phyloP scores from a whole-genome alignment of 2,888 invertebrate species.

The Diabrotica balteata region DNA sequence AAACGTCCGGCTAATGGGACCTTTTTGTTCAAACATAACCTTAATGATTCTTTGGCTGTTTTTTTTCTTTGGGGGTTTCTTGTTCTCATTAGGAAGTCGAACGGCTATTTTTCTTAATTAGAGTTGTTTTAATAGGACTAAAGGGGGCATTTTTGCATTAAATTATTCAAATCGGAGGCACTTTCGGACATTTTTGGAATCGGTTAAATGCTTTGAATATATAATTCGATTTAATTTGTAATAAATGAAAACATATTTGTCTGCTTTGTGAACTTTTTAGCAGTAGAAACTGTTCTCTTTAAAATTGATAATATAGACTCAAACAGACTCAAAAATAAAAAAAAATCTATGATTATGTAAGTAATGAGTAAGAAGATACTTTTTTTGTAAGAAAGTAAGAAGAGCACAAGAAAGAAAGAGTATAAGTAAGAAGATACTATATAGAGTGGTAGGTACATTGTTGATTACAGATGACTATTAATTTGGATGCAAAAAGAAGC shows the following conservation, averaged over 20 bases:
- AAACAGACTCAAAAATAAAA: too few species aligned
- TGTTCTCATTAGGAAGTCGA: slow-evolving; percentile 33
- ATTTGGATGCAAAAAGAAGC: too few species aligned
- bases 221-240: slow-evolving; percentile 9
- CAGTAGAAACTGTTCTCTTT: too few species aligned
- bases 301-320: too few species aligned
- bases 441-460: too few species aligned
- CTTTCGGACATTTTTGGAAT: slow-evolving; percentile 28
- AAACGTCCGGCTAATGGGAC: slow-evolving; percentile 59
- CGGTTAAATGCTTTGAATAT: slow-evolving; percentile 5
- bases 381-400: too few species aligned
- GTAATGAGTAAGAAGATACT: too few species aligned
- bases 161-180: slow-evolving; percentile 30
- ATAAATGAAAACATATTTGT: slow-evolving; percentile 20
- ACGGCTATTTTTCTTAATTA: slow-evolving; percentile 36
- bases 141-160: slow-evolving; percentile 30
- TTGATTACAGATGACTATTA: too few species aligned
- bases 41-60: slow-evolving; percentile 54
- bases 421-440: too few species aligned
- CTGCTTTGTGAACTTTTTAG: background rate
- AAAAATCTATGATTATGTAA: too few species aligned
- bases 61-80: slow-evolving; percentile 39
- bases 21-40: slow-evolving; percentile 59
- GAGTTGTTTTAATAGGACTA: slow-evolving; percentile 25
- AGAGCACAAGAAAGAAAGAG: too few species aligned